Evolutionary conservation across 2,113 vertebrate species (phyloP).

Genomic region (Cavia porcellus): DNA sequence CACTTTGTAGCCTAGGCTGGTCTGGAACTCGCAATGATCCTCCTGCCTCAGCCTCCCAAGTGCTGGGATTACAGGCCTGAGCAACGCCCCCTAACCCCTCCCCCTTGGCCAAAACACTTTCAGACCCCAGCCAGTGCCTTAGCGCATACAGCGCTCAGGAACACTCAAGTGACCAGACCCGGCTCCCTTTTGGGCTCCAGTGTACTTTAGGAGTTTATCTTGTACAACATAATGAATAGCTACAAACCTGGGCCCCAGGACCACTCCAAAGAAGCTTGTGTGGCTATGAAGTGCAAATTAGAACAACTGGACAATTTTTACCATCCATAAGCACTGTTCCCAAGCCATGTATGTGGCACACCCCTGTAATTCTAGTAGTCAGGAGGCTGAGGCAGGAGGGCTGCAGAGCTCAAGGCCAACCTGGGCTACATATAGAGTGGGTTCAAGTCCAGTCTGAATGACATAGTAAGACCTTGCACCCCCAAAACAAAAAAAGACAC

Average conservation of each 20-base stretch:
- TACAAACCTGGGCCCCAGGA: slow-evolving; percentile 16
- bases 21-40: too few relatives aligned
- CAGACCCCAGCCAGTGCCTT: background rate
- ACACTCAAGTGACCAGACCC: background rate
- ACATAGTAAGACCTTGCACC: background rate
- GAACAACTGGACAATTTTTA: background rate
- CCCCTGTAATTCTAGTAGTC: background rate
- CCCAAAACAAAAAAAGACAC: background rate
- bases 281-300: slow-evolving; percentile 1
- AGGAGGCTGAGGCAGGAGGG: background rate
- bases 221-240: background rate
- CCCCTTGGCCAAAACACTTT: background rate
- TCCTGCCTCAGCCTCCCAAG: too few relatives aligned
- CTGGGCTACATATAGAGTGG: background rate
- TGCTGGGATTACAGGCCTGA: too few relatives aligned
- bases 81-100: too few relatives aligned
- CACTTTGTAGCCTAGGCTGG: too few relatives aligned
- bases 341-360: background rate
- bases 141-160: background rate
- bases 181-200: background rate
- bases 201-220: background rate
- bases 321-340: background rate
- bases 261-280: background rate
- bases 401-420: background rate
- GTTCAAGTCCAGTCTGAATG: background rate